These are phyloP conservation scores for Damaliscus lunatus DNA, from an alignment of 2,113 vertebrate species.

Conservation along the genomic window DNA sequence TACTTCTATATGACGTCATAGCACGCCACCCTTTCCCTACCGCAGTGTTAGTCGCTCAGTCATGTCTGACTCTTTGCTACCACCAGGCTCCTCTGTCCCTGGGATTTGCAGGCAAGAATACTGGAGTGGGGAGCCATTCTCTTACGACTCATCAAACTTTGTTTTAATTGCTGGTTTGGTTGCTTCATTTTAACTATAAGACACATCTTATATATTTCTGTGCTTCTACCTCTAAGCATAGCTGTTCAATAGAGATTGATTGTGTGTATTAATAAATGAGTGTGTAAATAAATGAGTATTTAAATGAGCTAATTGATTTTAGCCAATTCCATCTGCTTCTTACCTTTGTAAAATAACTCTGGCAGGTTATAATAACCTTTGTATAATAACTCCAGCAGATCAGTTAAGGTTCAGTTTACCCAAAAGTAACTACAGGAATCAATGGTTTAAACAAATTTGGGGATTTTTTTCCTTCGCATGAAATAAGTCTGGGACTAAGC, in stretches of 20 bases:
- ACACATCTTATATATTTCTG: neutral
- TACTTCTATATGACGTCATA: neutral
- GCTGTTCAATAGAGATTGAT: neutral
- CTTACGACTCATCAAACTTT: neutral
- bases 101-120: neutral
- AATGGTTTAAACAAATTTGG: neutral
- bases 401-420: neutral
- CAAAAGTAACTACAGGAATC: neutral
- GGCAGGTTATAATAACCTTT: neutral
- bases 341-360: neutral
- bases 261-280: neutral
- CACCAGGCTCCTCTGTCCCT: neutral
- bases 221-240: neutral
- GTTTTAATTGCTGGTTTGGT: neutral
- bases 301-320: slow-evolving; percentile 14
- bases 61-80: neutral
- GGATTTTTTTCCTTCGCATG: slow-evolving; percentile 1
- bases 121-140: neutral
- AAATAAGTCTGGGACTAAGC: neutral
- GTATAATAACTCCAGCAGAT: neutral
- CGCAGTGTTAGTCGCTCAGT: neutral
- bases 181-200: neutral
- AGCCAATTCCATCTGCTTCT: neutral
- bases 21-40: neutral
- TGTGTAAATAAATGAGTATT: neutral